phyloP scores from a whole-genome alignment of 2,113 vertebrate species.

The Dolichotis patagonum region DNA sequence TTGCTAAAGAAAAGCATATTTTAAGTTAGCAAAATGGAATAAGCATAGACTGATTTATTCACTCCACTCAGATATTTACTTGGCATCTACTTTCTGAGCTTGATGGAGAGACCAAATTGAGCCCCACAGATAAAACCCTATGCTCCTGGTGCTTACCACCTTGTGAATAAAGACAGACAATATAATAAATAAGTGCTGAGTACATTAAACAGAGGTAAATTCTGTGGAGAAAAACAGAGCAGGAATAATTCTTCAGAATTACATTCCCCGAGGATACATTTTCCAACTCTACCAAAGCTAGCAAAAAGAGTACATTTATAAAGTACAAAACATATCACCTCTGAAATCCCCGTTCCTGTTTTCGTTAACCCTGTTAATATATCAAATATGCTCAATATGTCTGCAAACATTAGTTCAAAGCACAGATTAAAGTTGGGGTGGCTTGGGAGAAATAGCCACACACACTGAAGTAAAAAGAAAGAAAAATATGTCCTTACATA shows the following conservation, averaged over 20 bases:
- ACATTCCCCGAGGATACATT: constrained; percentile 19
- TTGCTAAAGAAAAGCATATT: constrained; percentile 27
- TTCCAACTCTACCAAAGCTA: constrained; percentile 1
- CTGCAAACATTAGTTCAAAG: constrained; percentile 28
- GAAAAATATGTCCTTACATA: neutral
- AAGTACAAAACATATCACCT: constrained; percentile 7
- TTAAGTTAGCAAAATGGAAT: neutral
- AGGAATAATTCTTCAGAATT: constrained; percentile 27
- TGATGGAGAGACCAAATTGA: neutral
- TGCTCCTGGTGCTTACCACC: neutral
- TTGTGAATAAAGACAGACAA: neutral
- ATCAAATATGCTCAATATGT: constrained; percentile 19
- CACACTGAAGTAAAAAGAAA: neutral
- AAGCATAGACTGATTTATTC: constrained; percentile 14
- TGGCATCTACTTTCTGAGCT: neutral
- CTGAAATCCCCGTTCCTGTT: constrained; percentile 41
- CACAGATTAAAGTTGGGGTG: neutral
- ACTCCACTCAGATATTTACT: constrained; percentile 16
- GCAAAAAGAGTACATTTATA: neutral
- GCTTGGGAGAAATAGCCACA: neutral
- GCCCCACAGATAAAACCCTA: neutral
- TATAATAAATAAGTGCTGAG: neutral
- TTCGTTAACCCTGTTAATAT: neutral
- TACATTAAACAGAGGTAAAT: constrained; percentile 26
- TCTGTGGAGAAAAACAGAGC: constrained; percentile 10